A percentile compares a stretch with the other conserved stretches of the same genome.
Evolutionary conservation across 2,888 invertebrate genomes (phyloP).

Genomic region (Cryptocephalus primarius): DNA sequence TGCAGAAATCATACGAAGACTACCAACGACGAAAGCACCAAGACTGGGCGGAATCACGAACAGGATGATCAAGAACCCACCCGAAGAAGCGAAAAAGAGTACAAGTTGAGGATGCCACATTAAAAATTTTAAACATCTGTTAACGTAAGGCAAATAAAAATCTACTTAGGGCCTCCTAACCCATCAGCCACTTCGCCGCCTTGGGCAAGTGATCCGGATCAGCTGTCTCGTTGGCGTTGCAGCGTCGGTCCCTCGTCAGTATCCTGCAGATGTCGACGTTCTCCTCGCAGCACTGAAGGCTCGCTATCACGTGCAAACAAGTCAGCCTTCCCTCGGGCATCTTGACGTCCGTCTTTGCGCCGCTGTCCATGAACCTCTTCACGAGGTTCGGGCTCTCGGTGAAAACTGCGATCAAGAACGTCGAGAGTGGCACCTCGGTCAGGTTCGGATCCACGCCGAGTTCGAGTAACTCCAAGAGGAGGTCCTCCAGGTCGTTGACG

Average conservation of each 20-base stretch:
- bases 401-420: constrained; percentile 28
- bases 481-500: too few relatives aligned
- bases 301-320: constrained; percentile 27
- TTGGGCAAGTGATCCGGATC: constrained; percentile 5
- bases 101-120: too few relatives aligned
- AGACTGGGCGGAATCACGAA: too few relatives aligned
- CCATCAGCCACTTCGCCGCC: too few relatives aligned
- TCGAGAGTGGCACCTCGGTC: constrained; percentile 27
- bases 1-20: too few relatives aligned
- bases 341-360: constrained; percentile 21
- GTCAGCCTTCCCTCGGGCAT: constrained; percentile 22
- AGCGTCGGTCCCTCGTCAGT: constrained; percentile 23
- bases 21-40: too few relatives aligned
- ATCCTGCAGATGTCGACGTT: constrained; percentile 19
- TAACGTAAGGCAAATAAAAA: too few relatives aligned
- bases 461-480: constrained; percentile 17
- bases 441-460: constrained; percentile 30
- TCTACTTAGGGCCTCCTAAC: too few relatives aligned
- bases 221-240: constrained; percentile 21
- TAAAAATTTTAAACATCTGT: too few relatives aligned
- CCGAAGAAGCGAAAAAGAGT: too few relatives aligned
- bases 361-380: constrained; percentile 17
- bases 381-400: constrained; percentile 24
- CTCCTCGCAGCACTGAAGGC: constrained; percentile 16
- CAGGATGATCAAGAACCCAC: too few relatives aligned